Conservation (phyloP, 2,113 vertebrate species). For the Willisornis vidua region DNA sequence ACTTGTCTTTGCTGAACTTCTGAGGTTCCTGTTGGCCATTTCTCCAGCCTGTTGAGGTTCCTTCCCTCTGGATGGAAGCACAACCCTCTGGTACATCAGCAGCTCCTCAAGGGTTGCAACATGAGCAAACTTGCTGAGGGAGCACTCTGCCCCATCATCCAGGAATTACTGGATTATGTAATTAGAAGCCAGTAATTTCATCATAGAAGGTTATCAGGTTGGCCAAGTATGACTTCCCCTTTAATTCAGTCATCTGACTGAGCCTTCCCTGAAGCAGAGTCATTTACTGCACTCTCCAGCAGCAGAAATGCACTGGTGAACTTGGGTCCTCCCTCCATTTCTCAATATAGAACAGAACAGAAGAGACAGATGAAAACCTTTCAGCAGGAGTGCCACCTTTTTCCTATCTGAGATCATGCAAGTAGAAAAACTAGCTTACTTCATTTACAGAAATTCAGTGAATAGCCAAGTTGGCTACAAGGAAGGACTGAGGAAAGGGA, state of each 20-base stretch:
- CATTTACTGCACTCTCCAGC: background rate
- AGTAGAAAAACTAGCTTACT: background rate
- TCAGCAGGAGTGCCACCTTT: background rate
- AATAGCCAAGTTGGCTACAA: background rate
- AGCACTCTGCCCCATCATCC: background rate
- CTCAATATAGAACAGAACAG: background rate
- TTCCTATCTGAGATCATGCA: background rate
- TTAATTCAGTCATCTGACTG: background rate
- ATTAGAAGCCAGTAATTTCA: background rate
- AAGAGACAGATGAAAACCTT: background rate
- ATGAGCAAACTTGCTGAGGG: background rate
- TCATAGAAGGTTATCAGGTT: background rate
- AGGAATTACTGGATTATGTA: background rate
- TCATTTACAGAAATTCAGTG: background rate
- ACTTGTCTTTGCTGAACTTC: background rate
- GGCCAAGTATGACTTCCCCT: background rate
- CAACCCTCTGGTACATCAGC: background rate
- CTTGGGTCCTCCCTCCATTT: background rate
- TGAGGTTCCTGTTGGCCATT: background rate
- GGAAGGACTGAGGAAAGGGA: background rate
- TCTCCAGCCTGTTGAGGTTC: background rate
- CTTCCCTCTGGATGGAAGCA: background rate
- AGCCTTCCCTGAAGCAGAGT: background rate
- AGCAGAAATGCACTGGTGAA: background rate
- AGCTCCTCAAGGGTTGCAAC: background rate